Percentiles rank a stretch among this genome's conserved stretches.
These are phyloP conservation scores for Allolobophora icterica DNA, from an alignment of 2,888 invertebrate species.

Conservation along the genomic window DNA sequence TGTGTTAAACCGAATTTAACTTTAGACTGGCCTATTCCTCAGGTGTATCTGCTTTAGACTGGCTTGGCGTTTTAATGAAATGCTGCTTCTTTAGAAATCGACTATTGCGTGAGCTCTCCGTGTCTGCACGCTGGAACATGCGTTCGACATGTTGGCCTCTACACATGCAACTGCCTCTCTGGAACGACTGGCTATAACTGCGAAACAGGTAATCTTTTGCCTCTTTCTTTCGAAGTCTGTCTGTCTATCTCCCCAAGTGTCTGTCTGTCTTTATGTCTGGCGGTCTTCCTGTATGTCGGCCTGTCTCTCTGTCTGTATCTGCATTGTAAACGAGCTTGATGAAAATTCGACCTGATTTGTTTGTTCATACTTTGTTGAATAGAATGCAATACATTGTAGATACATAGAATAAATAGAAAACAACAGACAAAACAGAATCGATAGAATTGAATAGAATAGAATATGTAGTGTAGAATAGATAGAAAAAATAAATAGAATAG, in stretches of 20 bases:
- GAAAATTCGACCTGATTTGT: not conserved
- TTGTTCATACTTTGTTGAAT: not conserved
- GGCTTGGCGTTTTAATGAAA: not conserved
- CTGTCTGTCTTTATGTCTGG: not conserved
- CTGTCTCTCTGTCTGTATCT: not conserved
- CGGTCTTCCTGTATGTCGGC: too few species aligned
- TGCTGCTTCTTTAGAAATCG: slow-evolving; percentile 27
- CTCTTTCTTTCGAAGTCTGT: not conserved
- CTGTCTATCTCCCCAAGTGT: not conserved
- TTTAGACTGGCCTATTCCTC: not conserved
- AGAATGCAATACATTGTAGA: too few species aligned
- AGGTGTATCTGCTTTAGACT: not conserved
- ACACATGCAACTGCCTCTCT: slow-evolving; percentile 35
- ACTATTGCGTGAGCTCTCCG: slow-evolving; percentile 34
- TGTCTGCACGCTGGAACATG: slow-evolving; percentile 42
- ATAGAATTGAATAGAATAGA: too few species aligned
- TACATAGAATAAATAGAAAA: too few species aligned
- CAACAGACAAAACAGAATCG: too few species aligned
- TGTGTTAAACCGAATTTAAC: too few species aligned
- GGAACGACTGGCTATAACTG: slow-evolving; percentile 34
- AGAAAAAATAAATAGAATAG: too few species aligned
- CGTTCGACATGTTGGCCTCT: not conserved
- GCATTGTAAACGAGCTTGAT: not conserved
- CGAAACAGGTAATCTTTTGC: slow-evolving; percentile 36
- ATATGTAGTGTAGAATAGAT: too few species aligned